Percentiles rank a stretch among this genome's conserved stretches.
These are phyloP conservation scores for Zoroaster sp. DNA, from an alignment of 53 echinoderm and acorn worm species.

Conservation along the genomic window DNA sequence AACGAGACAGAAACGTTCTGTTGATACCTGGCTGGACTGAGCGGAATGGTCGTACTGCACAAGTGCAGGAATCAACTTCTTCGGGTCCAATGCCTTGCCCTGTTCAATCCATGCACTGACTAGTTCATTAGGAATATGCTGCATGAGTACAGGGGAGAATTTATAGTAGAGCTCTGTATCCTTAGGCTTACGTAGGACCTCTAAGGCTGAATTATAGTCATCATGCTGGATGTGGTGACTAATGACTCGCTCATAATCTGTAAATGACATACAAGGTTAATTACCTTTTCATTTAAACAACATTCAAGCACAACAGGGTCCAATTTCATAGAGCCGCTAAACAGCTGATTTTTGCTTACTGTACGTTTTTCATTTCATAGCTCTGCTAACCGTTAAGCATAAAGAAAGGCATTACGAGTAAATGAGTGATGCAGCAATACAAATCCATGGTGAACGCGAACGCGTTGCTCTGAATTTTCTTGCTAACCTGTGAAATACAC, in stretches of 20 bases:
- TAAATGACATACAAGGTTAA: too few species aligned
- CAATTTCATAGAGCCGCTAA: too few species aligned
- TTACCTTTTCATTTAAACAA: too few species aligned
- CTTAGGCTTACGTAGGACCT: constrained; percentile 84
- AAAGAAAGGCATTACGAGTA: too few species aligned
- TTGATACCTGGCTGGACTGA: constrained; percentile 69
- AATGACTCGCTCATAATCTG: constrained; percentile 95
- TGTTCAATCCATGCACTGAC: constrained; percentile 88
- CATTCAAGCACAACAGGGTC: too few species aligned
- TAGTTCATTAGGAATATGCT: constrained; percentile 91
- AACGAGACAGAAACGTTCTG: background rate
- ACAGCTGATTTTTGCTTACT: too few species aligned
- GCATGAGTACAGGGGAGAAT: constrained; percentile 98
- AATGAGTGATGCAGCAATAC: too few species aligned
- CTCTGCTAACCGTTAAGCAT: too few species aligned
- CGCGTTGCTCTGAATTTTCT: too few species aligned
- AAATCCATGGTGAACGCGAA: too few species aligned
- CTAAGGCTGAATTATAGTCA: constrained; percentile 80
- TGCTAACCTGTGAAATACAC: too few species aligned
- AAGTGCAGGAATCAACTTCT: constrained; percentile 89
- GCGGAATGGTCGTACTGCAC: constrained; percentile 86
- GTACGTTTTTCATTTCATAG: too few species aligned
- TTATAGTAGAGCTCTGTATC: constrained; percentile 85
- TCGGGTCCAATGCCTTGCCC: constrained; percentile 76
- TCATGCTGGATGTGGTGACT: constrained; percentile 97